Evolutionary conservation across 1,140 invertebrate species (phyloP).

Genomic region (Sycophaga agraensis): DNA sequence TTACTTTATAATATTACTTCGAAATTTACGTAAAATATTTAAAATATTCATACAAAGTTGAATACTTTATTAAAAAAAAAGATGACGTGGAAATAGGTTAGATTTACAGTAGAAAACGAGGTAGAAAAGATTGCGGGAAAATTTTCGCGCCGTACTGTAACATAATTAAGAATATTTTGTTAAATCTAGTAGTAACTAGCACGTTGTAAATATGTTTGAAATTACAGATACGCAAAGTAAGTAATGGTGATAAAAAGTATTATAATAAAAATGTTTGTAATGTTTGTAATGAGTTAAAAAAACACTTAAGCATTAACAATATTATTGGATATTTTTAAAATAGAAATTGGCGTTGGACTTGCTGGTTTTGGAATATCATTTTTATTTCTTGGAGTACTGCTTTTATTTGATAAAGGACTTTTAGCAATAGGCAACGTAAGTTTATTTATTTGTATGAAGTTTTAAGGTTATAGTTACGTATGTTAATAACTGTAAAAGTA

Average conservation of each 20-base stretch:
- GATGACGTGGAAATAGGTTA: slow-evolving; percentile 57
- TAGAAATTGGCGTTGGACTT: slow-evolving; percentile 96
- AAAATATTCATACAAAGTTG: not conserved
- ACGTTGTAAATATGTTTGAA: slow-evolving; percentile 64
- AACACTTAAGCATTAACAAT: not conserved
- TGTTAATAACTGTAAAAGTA: too few species aligned
- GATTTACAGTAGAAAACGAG: slow-evolving; percentile 31
- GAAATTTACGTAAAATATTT: not conserved
- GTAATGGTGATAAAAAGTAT: slow-evolving; percentile 35
- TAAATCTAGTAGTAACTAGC: slow-evolving; percentile 10
- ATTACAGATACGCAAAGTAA: slow-evolving; percentile 74
- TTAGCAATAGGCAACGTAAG: slow-evolving; percentile 98
- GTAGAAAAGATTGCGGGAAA: slow-evolving; percentile 29
- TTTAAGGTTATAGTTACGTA: too few species aligned
- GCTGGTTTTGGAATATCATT: slow-evolving; percentile 96
- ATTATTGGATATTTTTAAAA: slow-evolving; percentile 45
- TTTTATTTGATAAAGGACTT: slow-evolving; percentile 97
- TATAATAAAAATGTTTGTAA: slow-evolving; percentile 15
- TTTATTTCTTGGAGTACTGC: slow-evolving; percentile 89
- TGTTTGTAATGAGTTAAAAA: slow-evolving; percentile 15
- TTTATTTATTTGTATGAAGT: slow-evolving; percentile 32
- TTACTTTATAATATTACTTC: not conserved
- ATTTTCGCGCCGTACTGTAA: not conserved
- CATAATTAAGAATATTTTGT: slow-evolving; percentile 11
- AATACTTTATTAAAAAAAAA: not conserved